These are phyloP conservation scores for Setipinna tenuifilis DNA, from an alignment of 2,797 vertebrate species.

Conservation along the genomic window DNA sequence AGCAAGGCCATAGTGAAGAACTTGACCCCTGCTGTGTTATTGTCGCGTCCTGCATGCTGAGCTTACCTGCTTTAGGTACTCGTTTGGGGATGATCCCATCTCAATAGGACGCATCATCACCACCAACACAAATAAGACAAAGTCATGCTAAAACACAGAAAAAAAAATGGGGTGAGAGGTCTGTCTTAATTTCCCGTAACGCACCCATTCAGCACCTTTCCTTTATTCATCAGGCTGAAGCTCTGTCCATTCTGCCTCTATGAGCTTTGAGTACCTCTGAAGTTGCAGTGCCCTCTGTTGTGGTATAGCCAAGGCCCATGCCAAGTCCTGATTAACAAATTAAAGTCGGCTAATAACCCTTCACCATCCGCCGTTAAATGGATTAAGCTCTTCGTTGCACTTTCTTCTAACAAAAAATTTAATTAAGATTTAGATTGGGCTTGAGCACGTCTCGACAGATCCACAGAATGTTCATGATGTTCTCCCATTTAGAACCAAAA, in stretches of 20 bases:
- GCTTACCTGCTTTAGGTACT: slow-evolving; percentile 86
- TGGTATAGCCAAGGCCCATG: slow-evolving; percentile 67
- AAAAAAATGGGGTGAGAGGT: slow-evolving; percentile 65
- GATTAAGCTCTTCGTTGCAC: slow-evolving; percentile 78
- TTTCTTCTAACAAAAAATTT: slow-evolving; percentile 79
- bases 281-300: slow-evolving; percentile 62
- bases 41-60: slow-evolving; percentile 76
- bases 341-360: slow-evolving; percentile 80
- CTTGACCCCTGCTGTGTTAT: slow-evolving; percentile 87
- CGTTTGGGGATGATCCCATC: slow-evolving; percentile 78
- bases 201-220: slow-evolving; percentile 69
- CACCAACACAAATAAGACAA: slow-evolving; percentile 69
- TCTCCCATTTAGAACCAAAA: slow-evolving; percentile 78
- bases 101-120: slow-evolving; percentile 75
- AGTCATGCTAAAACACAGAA: slow-evolving; percentile 69
- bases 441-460: slow-evolving; percentile 80
- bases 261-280: slow-evolving; percentile 71
- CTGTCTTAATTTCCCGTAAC: slow-evolving; percentile 57
- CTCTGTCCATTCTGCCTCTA: slow-evolving; percentile 67
- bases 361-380: slow-evolving; percentile 77
- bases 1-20: slow-evolving; percentile 85
- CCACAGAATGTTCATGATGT: slow-evolving; percentile 71
- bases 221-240: slow-evolving; percentile 81
- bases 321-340: slow-evolving; percentile 83
- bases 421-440: slow-evolving; percentile 86